Evolutionary conservation across 1,140 invertebrate species (phyloP).

Genomic region (Capitella teleta): DNA sequence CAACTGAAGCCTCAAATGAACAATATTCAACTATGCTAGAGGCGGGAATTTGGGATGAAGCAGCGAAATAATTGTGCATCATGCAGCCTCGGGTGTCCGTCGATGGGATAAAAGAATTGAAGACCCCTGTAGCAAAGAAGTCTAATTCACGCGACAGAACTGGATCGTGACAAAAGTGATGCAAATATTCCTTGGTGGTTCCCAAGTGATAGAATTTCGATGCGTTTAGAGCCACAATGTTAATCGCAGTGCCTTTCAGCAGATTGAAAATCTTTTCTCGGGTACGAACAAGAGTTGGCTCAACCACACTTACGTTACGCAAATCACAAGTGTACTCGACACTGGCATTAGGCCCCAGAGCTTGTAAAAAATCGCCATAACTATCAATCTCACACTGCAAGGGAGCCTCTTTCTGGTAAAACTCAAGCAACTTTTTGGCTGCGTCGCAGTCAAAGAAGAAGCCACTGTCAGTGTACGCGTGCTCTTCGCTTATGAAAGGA

Average conservation of each 20-base stretch:
- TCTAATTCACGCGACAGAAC: slow-evolving; percentile 27
- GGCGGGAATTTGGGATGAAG: slow-evolving; percentile 13
- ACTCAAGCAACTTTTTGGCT: slow-evolving; percentile 31
- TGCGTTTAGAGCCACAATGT: slow-evolving; percentile 36
- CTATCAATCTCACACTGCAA: slow-evolving; percentile 43
- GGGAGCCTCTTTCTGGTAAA: slow-evolving; percentile 24
- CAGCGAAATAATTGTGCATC: slow-evolving; percentile 25
- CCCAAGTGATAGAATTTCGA: slow-evolving; percentile 46
- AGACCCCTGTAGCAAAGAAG: slow-evolving; percentile 26
- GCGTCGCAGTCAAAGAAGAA: slow-evolving; percentile 42
- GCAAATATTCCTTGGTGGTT: slow-evolving; percentile 42
- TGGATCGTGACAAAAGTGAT: slow-evolving; percentile 30
- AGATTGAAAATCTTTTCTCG: slow-evolving; percentile 28
- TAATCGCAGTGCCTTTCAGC: slow-evolving; percentile 27
- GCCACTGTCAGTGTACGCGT: slow-evolving; percentile 43
- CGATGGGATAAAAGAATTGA: slow-evolving; percentile 17
- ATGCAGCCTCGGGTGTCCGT: too few relatives aligned
- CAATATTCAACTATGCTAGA: slow-evolving; percentile 40
- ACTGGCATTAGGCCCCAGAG: slow-evolving; percentile 33
- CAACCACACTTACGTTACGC: slow-evolving; percentile 24
- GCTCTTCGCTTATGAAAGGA: neutral
- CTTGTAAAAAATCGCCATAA: slow-evolving; percentile 46
- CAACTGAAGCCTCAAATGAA: slow-evolving; percentile 27
- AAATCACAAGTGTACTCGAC: slow-evolving; percentile 26
- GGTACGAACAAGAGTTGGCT: slow-evolving; percentile 19